A percentile compares a stretch with the other conserved stretches of the same genome.
Conservation (phyloP, 2,888 invertebrate species). For the Neoascia interrupta region DNA sequence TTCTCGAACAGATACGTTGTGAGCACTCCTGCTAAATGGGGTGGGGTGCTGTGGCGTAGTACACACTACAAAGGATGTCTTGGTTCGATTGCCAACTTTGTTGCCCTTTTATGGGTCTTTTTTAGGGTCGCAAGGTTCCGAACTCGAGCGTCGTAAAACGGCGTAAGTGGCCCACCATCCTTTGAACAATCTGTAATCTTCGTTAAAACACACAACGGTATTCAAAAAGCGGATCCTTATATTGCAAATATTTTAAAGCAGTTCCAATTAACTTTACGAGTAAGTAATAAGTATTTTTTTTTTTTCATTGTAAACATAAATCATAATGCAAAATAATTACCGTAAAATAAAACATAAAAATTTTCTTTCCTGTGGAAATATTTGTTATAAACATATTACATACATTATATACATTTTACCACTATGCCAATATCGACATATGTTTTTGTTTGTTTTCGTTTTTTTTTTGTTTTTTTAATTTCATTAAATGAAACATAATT, state of each 20-base stretch:
- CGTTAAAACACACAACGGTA: conserved; percentile 34
- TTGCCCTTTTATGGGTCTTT: too few relatives aligned
- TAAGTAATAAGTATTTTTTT: conserved; percentile 44
- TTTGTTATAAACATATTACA: conserved; percentile 59
- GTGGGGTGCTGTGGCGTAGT: too few relatives aligned
- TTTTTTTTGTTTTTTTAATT: too few relatives aligned
- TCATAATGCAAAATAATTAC: conserved; percentile 48
- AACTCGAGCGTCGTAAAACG: too few relatives aligned
- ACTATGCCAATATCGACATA: conserved; percentile 31
- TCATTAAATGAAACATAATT: conserved; percentile 53
- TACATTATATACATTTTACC: conserved; percentile 58
- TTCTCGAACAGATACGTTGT: too few relatives aligned
- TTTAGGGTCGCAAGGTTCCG: too few relatives aligned
- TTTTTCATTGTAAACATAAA: conserved; percentile 43
- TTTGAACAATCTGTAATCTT: too few relatives aligned
- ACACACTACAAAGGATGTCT: too few relatives aligned
- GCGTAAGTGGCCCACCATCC: too few relatives aligned
- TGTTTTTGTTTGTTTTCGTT: too few relatives aligned
- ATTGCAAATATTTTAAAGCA: conserved; percentile 64
- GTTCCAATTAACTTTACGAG: conserved; percentile 56
- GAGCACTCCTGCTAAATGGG: too few relatives aligned
- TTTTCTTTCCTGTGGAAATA: conserved; percentile 54
- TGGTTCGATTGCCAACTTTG: too few relatives aligned
- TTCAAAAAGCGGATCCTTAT: conserved; percentile 52
- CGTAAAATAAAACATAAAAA: conserved; percentile 23